Conservation (phyloP, 2,888 invertebrate genomes). For the Hirtodrosophila cameraria region DNA sequence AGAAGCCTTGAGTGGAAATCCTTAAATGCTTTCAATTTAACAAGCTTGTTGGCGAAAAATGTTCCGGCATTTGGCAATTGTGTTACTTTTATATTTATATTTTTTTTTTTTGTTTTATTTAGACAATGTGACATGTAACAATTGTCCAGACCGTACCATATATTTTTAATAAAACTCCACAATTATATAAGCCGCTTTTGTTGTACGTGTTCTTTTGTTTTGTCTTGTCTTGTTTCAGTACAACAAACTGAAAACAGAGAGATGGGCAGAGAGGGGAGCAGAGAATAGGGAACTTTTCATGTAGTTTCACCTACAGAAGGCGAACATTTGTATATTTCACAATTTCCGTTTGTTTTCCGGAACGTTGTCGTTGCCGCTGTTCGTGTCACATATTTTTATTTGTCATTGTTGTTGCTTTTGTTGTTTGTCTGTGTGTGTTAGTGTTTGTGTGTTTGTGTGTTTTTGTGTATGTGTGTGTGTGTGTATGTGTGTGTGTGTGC, state of each 20-base stretch:
- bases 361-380: conserved; percentile 68
- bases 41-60: conserved; percentile 29
- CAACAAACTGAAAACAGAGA: conserved; percentile 8
- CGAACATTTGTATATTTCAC: conserved; percentile 77
- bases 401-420: conserved; percentile 33
- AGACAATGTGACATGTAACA: conserved; percentile 46
- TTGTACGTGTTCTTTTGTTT: conserved; percentile 33
- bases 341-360: conserved; percentile 77
- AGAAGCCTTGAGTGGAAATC: conserved; percentile 3
- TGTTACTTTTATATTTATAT: conserved; percentile 16
- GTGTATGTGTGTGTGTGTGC: too few species aligned
- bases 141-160: conserved; percentile 45
- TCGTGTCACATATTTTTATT: conserved; percentile 73
- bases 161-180: conserved; percentile 70
- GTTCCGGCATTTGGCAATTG: conserved; percentile 34
- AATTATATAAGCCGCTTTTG: conserved; percentile 60
- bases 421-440: conserved; percentile 15
- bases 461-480: too few species aligned
- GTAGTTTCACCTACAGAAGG: conserved; percentile 67
- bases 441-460: too few species aligned
- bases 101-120: conserved; percentile 9
- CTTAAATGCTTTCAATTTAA: conserved; percentile 27
- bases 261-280: neutral
- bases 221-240: conserved; percentile 26
- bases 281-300: conserved; percentile 36